Conservation (phyloP, 2,113 vertebrate genomes). For the Illadopsis cleaveri region DNA sequence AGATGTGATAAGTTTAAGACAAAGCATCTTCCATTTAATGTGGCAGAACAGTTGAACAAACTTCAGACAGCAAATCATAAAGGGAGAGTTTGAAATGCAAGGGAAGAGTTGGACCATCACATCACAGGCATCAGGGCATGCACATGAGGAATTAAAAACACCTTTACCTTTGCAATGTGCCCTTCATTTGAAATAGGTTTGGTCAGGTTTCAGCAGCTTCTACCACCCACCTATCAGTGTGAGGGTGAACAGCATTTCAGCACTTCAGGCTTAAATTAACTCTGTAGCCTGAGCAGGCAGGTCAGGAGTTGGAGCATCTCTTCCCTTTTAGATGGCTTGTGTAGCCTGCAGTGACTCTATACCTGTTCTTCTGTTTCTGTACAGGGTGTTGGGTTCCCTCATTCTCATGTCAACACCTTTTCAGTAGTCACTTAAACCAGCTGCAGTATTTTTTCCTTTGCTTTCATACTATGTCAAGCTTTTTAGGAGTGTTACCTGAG, state of each 20-base stretch:
- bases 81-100: neutral
- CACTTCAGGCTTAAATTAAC: neutral
- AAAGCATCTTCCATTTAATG: neutral
- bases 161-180: neutral
- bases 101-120: neutral
- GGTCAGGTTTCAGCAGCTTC: neutral
- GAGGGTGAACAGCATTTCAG: neutral
- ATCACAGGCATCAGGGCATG: neutral
- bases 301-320: neutral
- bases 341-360: neutral
- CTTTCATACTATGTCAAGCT: neutral
- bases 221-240: neutral
- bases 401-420: neutral
- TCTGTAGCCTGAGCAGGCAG: neutral
- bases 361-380: conserved; percentile 15
- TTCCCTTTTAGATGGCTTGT: neutral
- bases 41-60: neutral
- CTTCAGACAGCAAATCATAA: neutral
- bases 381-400: neutral
- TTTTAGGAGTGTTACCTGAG: neutral
- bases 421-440: neutral
- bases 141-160: neutral
- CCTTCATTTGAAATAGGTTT: neutral
- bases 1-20: neutral
- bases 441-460: neutral